A percentile compares a stretch with the other conserved stretches of the same genome.
Conservation (phyloP, 1,140 invertebrate species). For the Drosophila mauritiana region DNA sequence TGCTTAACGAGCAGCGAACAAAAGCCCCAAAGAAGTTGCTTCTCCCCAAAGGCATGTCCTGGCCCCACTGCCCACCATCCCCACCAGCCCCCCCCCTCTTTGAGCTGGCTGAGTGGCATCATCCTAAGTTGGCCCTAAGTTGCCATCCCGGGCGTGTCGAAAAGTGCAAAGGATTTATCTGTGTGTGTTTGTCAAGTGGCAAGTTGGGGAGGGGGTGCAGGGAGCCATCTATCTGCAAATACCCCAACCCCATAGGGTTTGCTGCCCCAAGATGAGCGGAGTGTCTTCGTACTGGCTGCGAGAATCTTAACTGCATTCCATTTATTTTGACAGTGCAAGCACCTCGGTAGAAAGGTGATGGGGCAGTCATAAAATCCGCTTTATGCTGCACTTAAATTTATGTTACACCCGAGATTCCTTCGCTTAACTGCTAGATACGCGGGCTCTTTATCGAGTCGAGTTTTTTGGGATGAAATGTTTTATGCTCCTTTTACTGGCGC, state of each 20-base stretch:
- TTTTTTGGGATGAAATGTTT: constrained; percentile 64
- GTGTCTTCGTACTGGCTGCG: constrained; percentile 7
- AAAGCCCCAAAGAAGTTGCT: constrained; percentile 31
- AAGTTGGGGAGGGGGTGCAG: constrained; percentile 7
- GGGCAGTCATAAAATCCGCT: constrained; percentile 72
- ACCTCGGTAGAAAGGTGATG: constrained; percentile 29
- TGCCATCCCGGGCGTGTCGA: constrained; percentile 44
- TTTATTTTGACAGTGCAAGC: constrained; percentile 69
- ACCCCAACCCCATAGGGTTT: neutral
- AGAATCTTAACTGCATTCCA: constrained; percentile 73
- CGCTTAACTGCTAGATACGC: constrained; percentile 62
- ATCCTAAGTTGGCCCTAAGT: constrained; percentile 34
- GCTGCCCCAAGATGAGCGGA: neutral
- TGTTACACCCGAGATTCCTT: constrained; percentile 78
- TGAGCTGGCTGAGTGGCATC: constrained; percentile 26
- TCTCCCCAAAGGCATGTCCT: neutral
- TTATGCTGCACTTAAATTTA: constrained; percentile 82
- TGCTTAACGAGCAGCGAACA: constrained; percentile 64
- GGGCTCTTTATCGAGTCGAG: constrained; percentile 60
- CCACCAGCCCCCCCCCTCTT: too few relatives aligned
- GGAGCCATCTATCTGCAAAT: constrained; percentile 35
- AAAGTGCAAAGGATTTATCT: constrained; percentile 74
- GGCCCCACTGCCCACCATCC: neutral
- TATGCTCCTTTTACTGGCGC: constrained; percentile 63
- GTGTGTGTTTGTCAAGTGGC: constrained; percentile 55